Evolutionary conservation across 2,888 invertebrate species (phyloP), one percentile per base, ranked within the genome.

Genomic region (Aleiodes testaceus): DNA sequence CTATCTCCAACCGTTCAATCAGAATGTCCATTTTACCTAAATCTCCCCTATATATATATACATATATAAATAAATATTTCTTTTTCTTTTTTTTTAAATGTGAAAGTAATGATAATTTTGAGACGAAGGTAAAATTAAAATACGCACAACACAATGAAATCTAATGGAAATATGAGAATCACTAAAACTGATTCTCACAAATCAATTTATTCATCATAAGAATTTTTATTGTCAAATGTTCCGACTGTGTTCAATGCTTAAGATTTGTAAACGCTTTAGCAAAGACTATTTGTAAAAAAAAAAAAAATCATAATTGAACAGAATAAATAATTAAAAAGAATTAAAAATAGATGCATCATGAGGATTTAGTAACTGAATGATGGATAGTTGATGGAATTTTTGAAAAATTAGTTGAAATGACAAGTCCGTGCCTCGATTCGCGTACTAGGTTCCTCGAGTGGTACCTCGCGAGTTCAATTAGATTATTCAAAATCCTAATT

Each of bases 161-260:
- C 36, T 36, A 36, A 36, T 36, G 36, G 36, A 36, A 7, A 36
- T 9, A 9, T 7, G 36, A 36, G 9, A 36, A 36, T 36, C 36
- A 36, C 7, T 11, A 64, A 30, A n/a, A 30, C 16, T 5, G 59
- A 6, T 36, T 36, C 9, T 36, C 36, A 36, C 36, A 36, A n/a
- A 36, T 36, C 36, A 36, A 36, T 59, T 44, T 66, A 44, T 71
- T 73, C 59, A 71, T 70, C 61, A 66, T 73, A 70, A 70, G 52
- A 53, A 42, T 73, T 52, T 69, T 42, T 61, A 67, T 74, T 71
- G 68, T 63, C 36, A 36, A 70, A 70, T 77, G 78, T 79, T 80
- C 80, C 79, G 73, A 83, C 79, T 85, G 84, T 85, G 85, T 84
- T 85, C 83, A 84, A 81, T 80, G 81, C 81, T 61, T 61, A 16